Evolutionary conservation across 2,888 invertebrate genomes (phyloP), one percentile per base, ranked within the genome.

Genomic region (Sphaerophoria rueppellii): DNA sequence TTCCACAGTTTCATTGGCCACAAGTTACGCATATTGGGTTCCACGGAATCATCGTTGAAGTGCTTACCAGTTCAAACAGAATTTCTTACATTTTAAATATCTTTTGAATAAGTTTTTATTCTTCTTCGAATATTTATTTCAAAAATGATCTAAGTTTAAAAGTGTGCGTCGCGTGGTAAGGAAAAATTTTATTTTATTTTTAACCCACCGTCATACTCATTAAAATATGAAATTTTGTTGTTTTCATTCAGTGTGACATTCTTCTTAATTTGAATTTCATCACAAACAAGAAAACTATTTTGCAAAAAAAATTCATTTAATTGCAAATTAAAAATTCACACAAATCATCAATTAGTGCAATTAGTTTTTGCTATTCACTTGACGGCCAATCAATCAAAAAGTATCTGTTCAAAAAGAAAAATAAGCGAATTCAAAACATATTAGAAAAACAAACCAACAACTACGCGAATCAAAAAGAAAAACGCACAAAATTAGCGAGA

Each of bases 361-460:
- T 77, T 61, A 63, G 40, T 50, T 50, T 67, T 55, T 55, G 58
- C 55, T 14, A 54, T 55, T 72, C 67, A 61, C 43, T 72, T 63
- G 46, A 55, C 48, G 77, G 72, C 55, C 14, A 50, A 73, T 82
- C 67, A 77, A 78, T 82, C 77, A 77, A 63, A 75, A 79, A 55
- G 9, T 1, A 46, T 0, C 37, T 37, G 16, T 37, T 35, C 40
- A 58, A 54, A 40, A 14, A 16, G 11, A 61, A 32, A 43, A 70
- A 46, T 46, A 48, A n/a, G 35, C 14, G 32, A 46, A 46, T 46
- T 54, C 12, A 52, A 61, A 9, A 37, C 16, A 46, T n/a, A 32
- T 35, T 48, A 48, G 7, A 3, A 34, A 4, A 48, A 37, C 3
- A 50, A 48, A 43, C 6, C 54, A 69, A 63, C 12, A 43, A 40